These are phyloP conservation scores for Thymelicus acteon DNA, from an alignment of 2,888 invertebrate genomes.

Conservation along the genomic window DNA sequence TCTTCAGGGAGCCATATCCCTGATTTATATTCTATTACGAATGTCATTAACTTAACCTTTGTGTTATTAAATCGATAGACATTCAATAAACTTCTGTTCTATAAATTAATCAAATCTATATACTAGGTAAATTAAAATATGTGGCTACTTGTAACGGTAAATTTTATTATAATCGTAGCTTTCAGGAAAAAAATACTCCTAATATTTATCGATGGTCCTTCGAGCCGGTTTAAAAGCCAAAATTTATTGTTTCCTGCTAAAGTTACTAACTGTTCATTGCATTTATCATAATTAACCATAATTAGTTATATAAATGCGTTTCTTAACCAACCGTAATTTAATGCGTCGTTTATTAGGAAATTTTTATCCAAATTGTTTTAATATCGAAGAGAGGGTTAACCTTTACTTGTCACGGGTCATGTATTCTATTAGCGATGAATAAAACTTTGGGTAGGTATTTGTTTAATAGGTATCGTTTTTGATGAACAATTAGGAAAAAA, in stretches of 20 bases:
- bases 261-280: not conserved
- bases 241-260: constrained; percentile 1
- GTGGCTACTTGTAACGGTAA: too few species aligned
- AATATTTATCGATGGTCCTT: constrained; percentile 11
- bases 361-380: not conserved
- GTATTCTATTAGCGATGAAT: not conserved
- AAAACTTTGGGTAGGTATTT: not conserved
- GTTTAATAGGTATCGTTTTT: not conserved
- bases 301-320: constrained; percentile 18
- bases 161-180: too few species aligned
- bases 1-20: not conserved
- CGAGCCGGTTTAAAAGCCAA: not conserved
- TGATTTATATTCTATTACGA: constrained; percentile 17
- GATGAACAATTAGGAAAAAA: too few species aligned
- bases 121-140: too few species aligned
- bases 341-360: constrained; percentile 3
- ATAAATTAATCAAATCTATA: too few species aligned
- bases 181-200: too few species aligned
- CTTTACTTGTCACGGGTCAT: not conserved
- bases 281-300: constrained; percentile 12
- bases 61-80: not conserved
- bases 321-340: constrained; percentile 10
- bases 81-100: too few species aligned
- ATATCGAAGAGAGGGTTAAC: not conserved
- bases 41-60: not conserved